Evolutionary conservation across 2,113 vertebrate genomes (phyloP), one percentile per base, ranked within the genome.

Genomic region (Oryzias melastigma): DNA sequence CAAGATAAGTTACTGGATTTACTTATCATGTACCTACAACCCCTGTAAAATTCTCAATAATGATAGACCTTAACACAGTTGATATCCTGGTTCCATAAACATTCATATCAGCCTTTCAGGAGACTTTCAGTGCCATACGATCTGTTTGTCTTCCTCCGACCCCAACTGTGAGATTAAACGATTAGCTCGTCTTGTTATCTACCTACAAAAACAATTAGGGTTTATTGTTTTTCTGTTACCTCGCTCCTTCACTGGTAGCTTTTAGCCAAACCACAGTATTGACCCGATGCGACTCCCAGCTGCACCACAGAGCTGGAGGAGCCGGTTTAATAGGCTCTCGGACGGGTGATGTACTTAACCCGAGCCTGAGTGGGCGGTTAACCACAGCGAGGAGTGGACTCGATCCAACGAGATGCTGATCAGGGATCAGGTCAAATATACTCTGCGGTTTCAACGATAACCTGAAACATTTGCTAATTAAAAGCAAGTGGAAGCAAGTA

Each of bases 231-330:
- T 10, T 35, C 10, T 35, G 25, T 27, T 27, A 6, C 25, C 5
- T 27, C 25, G 5, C 25, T 27, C 25, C 25, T 44, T 18, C 49
- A 1, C 4, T 40, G 19, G 14, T 10, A 5, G 46, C 49, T 1
- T 56, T 45, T 17, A 52, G 53, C 52, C 46, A 66, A 73, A 80
- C 75, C 71, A 57, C 82, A 67, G 29, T 52, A 69, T 71, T 65
- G 68, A 81, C 65, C 64, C 59, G 49, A 43, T 50, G 55, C 17
- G 62, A 60, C 58, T 65, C 62, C 49, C 7, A 14, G 52, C 55
- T 46, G 5, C 25, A 43, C 49, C 4, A 1, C 46, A 53, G n/a
- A 45, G n/a, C 46, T 40, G 58, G 71, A 71, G 14, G 2, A 20
- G 54, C 2, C 13, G 0, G 40, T 68, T 68, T 68, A 35, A n/a